A percentile compares a stretch with the other conserved stretches of the same genome.
Evolutionary conservation across 1,140 invertebrate genomes (phyloP).

Genomic region (Pseudachorutes palmiensis): DNA sequence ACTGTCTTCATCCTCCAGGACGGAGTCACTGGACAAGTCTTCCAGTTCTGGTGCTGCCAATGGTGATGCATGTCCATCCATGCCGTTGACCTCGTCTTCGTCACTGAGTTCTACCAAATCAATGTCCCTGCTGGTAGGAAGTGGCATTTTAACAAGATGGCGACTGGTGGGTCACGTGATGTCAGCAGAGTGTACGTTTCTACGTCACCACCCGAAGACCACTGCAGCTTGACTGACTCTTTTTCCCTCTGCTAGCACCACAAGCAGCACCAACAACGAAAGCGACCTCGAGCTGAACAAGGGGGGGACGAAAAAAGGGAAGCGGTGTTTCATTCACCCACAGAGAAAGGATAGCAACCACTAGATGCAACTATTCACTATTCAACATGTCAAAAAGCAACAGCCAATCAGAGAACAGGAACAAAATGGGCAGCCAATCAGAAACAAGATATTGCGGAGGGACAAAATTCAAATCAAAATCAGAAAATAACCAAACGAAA

Average conservation of each 20-base stretch:
- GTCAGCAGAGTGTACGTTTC: not conserved
- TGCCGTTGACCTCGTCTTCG: not conserved
- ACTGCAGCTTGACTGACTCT: not conserved
- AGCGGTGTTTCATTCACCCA: not conserved
- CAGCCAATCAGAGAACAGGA: too few relatives aligned
- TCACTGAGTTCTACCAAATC: not conserved
- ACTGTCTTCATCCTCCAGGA: too few relatives aligned
- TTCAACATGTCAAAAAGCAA: too few relatives aligned
- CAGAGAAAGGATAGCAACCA: not conserved
- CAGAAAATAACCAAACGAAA: too few relatives aligned
- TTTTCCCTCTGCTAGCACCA: not conserved
- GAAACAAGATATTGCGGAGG: too few relatives aligned
- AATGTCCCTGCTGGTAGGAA: not conserved
- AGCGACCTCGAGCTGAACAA: not conserved
- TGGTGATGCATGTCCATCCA: too few relatives aligned
- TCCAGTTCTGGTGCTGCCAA: too few relatives aligned
- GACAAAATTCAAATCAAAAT: too few relatives aligned
- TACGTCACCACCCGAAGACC: not conserved
- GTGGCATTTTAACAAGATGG: not conserved
- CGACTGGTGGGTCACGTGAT: conserved; percentile 5
- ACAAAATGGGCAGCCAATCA: too few relatives aligned
- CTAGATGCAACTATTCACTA: too few relatives aligned
- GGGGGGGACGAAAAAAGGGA: conserved; percentile 3
- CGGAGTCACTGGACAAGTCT: too few relatives aligned
- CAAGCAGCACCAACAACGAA: not conserved